phyloP scores from a whole-genome alignment of 2,113 vertebrate genomes.

The Miniopterus natalensis region DNA sequence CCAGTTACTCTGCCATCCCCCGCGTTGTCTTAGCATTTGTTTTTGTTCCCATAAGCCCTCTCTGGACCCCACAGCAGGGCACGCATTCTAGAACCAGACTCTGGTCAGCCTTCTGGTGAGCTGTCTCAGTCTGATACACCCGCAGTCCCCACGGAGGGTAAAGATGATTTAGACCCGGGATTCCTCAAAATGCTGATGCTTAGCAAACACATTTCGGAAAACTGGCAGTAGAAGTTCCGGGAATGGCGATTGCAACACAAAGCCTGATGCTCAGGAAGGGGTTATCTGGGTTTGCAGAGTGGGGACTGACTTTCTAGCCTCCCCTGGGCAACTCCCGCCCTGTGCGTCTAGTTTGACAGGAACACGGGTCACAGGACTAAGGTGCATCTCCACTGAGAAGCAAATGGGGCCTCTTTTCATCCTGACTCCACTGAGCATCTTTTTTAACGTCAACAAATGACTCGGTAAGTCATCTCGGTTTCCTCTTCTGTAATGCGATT shows the following conservation, averaged over 20 bases:
- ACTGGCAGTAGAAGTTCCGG: not conserved
- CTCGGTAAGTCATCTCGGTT: not conserved
- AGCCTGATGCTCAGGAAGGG: not conserved
- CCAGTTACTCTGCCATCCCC: not conserved
- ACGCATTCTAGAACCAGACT: not conserved
- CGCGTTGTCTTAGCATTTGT: not conserved
- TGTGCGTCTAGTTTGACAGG: not conserved
- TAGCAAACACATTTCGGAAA: not conserved
- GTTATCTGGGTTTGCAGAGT: not conserved
- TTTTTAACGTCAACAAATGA: not conserved
- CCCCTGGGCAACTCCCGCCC: not conserved
- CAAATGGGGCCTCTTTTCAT: not conserved
- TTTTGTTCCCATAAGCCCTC: not conserved
- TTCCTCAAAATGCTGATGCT: not conserved
- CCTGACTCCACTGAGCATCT: not conserved
- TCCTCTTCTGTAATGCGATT: not conserved
- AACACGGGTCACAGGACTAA: not conserved
- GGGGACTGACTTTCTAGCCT: not conserved
- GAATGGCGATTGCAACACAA: not conserved
- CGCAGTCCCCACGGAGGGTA: not conserved
- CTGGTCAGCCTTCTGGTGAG: not conserved
- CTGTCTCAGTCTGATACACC: not conserved
- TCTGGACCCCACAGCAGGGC: not conserved
- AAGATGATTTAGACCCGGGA: not conserved
- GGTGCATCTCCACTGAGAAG: fast-evolving